Base-by-base conservation (phyloP, 1,140 invertebrate species). In the Lepidurus arcticus region DNA sequence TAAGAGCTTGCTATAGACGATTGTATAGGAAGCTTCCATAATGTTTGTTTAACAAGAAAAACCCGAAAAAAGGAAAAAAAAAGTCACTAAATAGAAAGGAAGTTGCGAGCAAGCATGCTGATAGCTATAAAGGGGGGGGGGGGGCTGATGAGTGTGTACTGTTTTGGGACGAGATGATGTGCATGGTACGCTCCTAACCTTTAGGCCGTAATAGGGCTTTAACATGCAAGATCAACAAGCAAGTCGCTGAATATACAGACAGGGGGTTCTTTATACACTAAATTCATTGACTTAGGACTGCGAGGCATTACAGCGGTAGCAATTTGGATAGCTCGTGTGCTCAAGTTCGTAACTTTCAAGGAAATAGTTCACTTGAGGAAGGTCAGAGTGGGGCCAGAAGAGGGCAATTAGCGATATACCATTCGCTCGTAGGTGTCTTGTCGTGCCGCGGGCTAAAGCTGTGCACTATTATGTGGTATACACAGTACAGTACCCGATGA, bases 211-310 rank as follows among this genome's bases (percentile, higher is more conserved):
- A 65, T 65, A 65, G 53, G 16, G 53, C 53, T 65, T 65, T 65
- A 7, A 65, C 53, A 65, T 65, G 53, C 53, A 65, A 65, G 53
- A 65, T 65, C 53, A 65, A 65, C 53, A 65, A 65, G 21, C 53
- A 65, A 65, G 16, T 65, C 21, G 53, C 53, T 65, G 21, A 2
- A 21, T 65, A 21, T 21, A 65, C 53, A 65, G n/a, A 65, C 16
- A 5, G 21, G 53, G 53, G 13, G 53, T 13, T 13, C 4, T 4
- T 65, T 65, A 21, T 65, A 7, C 53, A 65, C 16, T 65, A 65
- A 21, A 11, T 65, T 21, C 53, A 65, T 13, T 65, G 21, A 65
- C 7, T 65, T 65, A 16, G 16, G 53, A 65, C 53, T 65, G 6
- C 5, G 21, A 65, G 21, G 53, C 53, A 65, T 65, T 65, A 21